Conservation (phyloP, 2,113 vertebrate species). For the Prionailurus viverrinus region DNA sequence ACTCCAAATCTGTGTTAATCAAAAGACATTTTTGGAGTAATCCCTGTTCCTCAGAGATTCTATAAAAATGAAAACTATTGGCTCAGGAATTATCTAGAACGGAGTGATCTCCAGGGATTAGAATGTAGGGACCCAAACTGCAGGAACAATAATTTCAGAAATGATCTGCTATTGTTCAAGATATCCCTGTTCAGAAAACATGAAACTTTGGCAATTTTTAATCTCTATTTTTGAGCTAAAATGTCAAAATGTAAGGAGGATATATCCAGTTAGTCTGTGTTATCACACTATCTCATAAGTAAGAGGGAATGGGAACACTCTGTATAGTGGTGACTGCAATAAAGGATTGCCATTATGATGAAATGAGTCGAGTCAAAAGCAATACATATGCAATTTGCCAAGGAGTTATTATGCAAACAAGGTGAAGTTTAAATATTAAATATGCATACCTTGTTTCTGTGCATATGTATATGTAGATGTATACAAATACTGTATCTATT, state of each 20-base stretch:
- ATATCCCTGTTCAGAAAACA: background rate
- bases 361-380: background rate
- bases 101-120: background rate
- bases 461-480: background rate
- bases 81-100: background rate
- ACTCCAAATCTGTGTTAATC: background rate
- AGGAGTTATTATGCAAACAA: background rate
- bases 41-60: background rate
- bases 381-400: background rate
- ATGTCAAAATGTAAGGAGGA: background rate
- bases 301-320: background rate
- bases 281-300: background rate
- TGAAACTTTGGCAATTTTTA: background rate
- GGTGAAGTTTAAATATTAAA: background rate
- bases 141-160: background rate
- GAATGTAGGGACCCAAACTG: background rate
- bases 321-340: background rate
- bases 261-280: background rate
- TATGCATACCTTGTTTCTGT: background rate
- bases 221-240: background rate
- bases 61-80: conserved; percentile 23
- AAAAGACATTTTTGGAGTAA: background rate
- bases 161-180: background rate
- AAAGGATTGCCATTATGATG: background rate
- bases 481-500: background rate